Evolutionary conservation across 2,113 vertebrate genomes (phyloP), one percentile per base, ranked within the genome.

Genomic region (Oriolus oriolus): DNA sequence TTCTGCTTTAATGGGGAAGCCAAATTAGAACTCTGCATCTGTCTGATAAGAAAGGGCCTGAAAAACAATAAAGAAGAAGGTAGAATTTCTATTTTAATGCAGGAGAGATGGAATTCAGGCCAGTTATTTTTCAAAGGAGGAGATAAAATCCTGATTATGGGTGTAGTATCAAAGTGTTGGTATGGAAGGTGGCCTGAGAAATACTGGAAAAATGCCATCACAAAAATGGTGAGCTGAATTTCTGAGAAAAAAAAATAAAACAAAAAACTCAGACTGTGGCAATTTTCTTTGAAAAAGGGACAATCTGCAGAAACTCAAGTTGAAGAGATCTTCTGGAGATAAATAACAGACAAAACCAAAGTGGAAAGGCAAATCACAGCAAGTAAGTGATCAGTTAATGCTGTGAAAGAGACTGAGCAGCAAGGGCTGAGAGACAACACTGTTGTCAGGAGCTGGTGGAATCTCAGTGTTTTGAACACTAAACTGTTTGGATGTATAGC

Each of bases 1-100:
- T 95, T 89, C 77, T 91, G 75, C 75, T 66, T 54, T 90, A 92
- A 80, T 92, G 63, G 56, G 60, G 71, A 80, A 94, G 35, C 76
- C 60, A 68, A 86, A 86, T 91, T 59, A 71, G 85, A 86, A 86
- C 69, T 93, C 68, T 90, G 18, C 68, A 80, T 69, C 82, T 81
- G 5, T 66, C 71, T 93, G 88, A 89, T 93, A 95, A 95, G 89
- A 94, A 81, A 57, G 30, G 27, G 20, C 52, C 73, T 95, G 45
- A 81, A 68, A 89, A 66, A 56, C 28, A 23, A 81, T 84, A 89
- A 84, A 89, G 56, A 90, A 81, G 50, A 21, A 64, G 22, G 47
- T 49, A 71, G 57, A 60, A 26, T 82, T 95, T 79, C 41, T 87
- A 11, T 49, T 89, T 87, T 24, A 83, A 80, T 45, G 24, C 39